Conservation (phyloP, 2,888 invertebrate species). For the Galerucella nymphaeae region DNA sequence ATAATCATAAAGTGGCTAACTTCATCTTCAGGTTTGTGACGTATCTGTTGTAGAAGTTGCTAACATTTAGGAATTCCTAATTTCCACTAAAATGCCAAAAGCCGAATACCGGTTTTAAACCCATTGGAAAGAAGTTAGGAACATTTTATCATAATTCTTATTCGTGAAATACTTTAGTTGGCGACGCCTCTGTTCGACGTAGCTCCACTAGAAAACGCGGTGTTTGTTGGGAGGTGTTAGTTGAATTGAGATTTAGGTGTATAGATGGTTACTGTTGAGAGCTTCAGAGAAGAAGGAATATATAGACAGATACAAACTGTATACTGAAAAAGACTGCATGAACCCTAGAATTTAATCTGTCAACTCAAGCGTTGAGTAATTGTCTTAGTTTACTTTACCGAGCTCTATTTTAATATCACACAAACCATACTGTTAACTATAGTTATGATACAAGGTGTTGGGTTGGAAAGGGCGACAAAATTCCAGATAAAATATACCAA, state of each 20-base stretch:
- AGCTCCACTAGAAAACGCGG: constrained; percentile 53
- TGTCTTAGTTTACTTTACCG: constrained; percentile 14
- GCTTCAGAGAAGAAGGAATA: constrained; percentile 28
- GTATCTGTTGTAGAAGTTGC: no score
- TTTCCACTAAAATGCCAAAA: no score
- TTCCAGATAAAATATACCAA: constrained; percentile 33
- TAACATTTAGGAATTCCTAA: no score
- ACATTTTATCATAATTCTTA: no score
- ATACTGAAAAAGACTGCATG: not conserved
- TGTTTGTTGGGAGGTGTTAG: constrained; percentile 50
- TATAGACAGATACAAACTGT: not conserved
- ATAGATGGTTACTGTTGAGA: constrained; percentile 37
- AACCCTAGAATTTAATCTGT: constrained; percentile 19
- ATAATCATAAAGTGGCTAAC: no score
- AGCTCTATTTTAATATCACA: constrained; percentile 10
- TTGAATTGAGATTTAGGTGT: constrained; percentile 48
- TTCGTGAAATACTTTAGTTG: not conserved
- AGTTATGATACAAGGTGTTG: not conserved
- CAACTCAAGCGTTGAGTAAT: constrained; percentile 20
- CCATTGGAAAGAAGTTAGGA: no score
- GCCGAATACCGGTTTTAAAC: no score
- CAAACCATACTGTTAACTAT: not conserved
- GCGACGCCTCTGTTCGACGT: constrained; percentile 7
- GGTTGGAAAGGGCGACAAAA: constrained; percentile 17
- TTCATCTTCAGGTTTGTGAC: no score